phyloP scores from a whole-genome alignment of 2,113 vertebrate species.

The Cheilinus undulatus region DNA sequence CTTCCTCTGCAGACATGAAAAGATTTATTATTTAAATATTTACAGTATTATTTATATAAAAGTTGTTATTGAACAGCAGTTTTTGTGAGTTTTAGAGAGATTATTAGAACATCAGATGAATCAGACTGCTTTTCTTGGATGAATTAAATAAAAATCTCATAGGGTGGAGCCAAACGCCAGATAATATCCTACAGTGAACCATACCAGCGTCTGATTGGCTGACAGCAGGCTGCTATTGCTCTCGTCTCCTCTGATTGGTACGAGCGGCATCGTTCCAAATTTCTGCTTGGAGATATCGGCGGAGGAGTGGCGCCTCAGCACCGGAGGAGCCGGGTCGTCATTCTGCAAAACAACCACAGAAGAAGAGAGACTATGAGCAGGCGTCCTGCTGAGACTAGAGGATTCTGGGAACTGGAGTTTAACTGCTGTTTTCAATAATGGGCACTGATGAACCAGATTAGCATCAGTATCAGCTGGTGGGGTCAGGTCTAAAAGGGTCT shows the following conservation, averaged over 20 bases:
- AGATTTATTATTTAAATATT: background rate
- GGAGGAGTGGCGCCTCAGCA: conserved; percentile 91
- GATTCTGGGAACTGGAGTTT: background rate
- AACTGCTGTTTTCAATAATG: too few relatives aligned
- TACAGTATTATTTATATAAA: too few relatives aligned
- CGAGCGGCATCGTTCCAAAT: conserved; percentile 96
- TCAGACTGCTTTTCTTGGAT: too few relatives aligned
- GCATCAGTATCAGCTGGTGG: too few relatives aligned
- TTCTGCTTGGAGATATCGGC: conserved; percentile 94
- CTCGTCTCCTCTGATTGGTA: conserved; percentile 92
- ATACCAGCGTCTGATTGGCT: conserved; percentile 96
- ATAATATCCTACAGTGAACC: background rate
- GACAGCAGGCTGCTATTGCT: conserved; percentile 92
- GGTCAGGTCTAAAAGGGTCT: too few relatives aligned
- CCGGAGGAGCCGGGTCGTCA: conserved; percentile 86
- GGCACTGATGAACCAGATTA: too few relatives aligned
- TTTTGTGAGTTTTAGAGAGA: too few relatives aligned
- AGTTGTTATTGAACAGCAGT: too few relatives aligned
- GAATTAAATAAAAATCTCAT: too few relatives aligned
- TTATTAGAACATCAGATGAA: too few relatives aligned
- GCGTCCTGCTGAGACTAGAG: background rate
- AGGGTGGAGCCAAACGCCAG: background rate
- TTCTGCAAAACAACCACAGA: conserved; percentile 70
- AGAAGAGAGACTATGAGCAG: background rate
- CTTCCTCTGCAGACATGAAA: conserved; percentile 86